phyloP scores from a whole-genome alignment of 2,797 vertebrate species.

The Melanotaenia nigrans region DNA sequence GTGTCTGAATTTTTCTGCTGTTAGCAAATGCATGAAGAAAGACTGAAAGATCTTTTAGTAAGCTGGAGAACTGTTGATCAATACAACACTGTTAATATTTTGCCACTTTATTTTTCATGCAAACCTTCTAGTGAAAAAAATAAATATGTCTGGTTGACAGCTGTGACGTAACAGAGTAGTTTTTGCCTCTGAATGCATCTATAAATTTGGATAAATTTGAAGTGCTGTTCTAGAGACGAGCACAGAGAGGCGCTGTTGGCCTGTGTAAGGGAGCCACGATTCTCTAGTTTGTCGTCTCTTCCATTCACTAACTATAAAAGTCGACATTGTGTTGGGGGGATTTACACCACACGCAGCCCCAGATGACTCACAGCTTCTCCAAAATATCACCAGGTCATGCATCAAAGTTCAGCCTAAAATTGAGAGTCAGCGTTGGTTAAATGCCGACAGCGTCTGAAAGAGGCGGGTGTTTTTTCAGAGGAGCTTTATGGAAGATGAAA shows the following conservation, averaged over 20 bases:
- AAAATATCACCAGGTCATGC: slow-evolving; percentile 29
- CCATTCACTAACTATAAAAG: neutral
- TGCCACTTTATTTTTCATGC: neutral
- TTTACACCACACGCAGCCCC: neutral
- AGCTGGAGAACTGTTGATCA: too few relatives aligned
- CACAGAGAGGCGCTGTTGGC: slow-evolving; percentile 46
- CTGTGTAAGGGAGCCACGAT: neutral
- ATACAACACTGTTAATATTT: neutral
- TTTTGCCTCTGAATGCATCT: neutral
- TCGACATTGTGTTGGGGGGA: neutral
- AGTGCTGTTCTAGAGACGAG: neutral
- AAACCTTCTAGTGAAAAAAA: neutral
- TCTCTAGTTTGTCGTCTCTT: neutral
- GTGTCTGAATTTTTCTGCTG: too few relatives aligned
- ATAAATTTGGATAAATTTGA: neutral
- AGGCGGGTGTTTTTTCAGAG: neutral
- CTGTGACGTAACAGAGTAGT: neutral
- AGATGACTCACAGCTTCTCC: slow-evolving; percentile 12
- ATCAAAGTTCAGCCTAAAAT: slow-evolving; percentile 24
- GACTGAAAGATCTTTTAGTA: too few relatives aligned
- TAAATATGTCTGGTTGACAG: neutral
- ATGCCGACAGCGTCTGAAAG: neutral
- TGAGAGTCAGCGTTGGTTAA: slow-evolving; percentile 14
- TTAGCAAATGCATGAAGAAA: too few relatives aligned
- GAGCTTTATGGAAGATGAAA: slow-evolving; percentile 4